Percentiles rank a stretch among this genome's conserved stretches.
phyloP scores from a whole-genome alignment of 2,888 invertebrate species.

The Eristalinus sepulchralis region DNA sequence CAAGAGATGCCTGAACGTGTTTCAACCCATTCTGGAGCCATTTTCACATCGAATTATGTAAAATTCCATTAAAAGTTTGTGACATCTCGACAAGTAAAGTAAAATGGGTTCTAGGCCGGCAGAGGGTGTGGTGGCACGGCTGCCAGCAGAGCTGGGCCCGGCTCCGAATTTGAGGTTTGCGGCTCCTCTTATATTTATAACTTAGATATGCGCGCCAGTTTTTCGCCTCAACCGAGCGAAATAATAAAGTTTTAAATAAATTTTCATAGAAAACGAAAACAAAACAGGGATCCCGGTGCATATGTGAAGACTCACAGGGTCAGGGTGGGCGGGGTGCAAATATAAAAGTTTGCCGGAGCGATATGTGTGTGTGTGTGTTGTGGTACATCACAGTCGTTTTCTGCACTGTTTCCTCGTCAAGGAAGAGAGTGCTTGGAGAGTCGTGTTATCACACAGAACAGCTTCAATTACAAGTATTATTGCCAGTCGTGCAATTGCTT shows the following conservation, averaged over 20 bases:
- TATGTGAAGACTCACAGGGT: slow-evolving; percentile 6
- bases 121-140: not conserved
- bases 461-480: slow-evolving; percentile 56
- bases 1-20: slow-evolving; percentile 27
- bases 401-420: not conserved
- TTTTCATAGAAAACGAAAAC: slow-evolving; percentile 23
- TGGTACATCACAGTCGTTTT: not conserved
- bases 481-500: slow-evolving; percentile 19
- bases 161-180: slow-evolving; percentile 30
- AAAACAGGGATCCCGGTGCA: slow-evolving; percentile 1
- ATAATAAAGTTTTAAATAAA: slow-evolving; percentile 59
- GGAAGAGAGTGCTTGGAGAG: not conserved
- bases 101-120: slow-evolving; percentile 41
- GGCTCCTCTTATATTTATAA: slow-evolving; percentile 22
- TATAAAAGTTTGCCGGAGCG: slow-evolving; percentile 20
- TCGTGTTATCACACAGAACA: slow-evolving; percentile 30
- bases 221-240: slow-evolving; percentile 25
- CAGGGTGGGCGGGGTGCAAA: slow-evolving; percentile 13
- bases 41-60: slow-evolving; percentile 69
- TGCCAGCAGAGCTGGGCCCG: not conserved
- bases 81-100: slow-evolving; percentile 67
- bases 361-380: not conserved
- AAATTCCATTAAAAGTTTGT: slow-evolving; percentile 70
- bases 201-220: slow-evolving; percentile 6
- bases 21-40: slow-evolving; percentile 52